Percentiles rank a stretch among this genome's conserved stretches.
These are phyloP conservation scores for Tachysurus vachellii DNA, from an alignment of 2,113 vertebrate genomes.

Conservation along the genomic window DNA sequence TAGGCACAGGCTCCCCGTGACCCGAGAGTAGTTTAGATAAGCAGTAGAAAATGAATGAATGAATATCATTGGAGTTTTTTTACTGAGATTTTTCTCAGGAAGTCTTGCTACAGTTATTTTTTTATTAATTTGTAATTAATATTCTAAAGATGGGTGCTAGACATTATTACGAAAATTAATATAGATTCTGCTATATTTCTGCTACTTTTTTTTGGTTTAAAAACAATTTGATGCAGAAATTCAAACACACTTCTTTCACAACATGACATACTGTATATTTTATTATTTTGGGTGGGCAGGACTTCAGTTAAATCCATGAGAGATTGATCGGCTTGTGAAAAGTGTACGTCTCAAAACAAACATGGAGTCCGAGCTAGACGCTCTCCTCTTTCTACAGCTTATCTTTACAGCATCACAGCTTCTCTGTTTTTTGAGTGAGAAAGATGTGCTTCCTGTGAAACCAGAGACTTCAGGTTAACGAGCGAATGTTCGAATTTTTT, in stretches of 20 bases:
- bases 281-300: not conserved
- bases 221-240: not conserved
- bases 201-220: not conserved
- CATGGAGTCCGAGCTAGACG: not conserved
- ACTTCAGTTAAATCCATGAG: not conserved
- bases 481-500: not conserved
- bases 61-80: not conserved
- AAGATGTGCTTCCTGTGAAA: slow-evolving; percentile 21
- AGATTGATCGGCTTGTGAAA: not conserved
- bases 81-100: slow-evolving; percentile 8
- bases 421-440: not conserved
- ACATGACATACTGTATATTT: not conserved
- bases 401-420: not conserved
- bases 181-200: not conserved
- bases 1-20: no score
- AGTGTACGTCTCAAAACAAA: not conserved
- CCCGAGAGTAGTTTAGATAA: no score
- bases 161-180: not conserved
- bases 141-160: not conserved
- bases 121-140: no score
- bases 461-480: not conserved
- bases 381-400: not conserved
- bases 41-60: no score
- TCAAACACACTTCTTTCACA: not conserved
- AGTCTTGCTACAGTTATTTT: not conserved